Base-by-base conservation (phyloP, 1,140 invertebrate genomes). In the Heliconius hermathena region DNA sequence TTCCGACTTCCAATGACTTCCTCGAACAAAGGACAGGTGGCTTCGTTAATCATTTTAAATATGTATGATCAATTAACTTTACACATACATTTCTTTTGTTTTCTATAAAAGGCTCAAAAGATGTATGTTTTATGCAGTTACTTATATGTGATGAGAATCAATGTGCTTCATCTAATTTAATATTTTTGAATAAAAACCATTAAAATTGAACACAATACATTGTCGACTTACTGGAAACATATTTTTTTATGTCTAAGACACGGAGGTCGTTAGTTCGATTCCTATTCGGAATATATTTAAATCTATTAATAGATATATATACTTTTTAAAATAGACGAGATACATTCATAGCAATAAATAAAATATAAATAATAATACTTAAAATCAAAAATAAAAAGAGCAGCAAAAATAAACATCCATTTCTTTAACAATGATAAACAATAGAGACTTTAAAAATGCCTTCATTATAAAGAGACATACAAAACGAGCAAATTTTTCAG, bases 401-500 rank as follows among this genome's bases (percentile, higher is more conserved):
- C 29, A 46, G 36, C 26, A 22, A 49, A 73, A 73, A 49, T 73
- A 46, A 9, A 46, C 16, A 33, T 73, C 38, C n/a, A 26, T 52
- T 73, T 49, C 72, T 73, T 66, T 36, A 80, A 80, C 71, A 22
- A 80, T 66, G 29, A 72, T 60, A 26, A 71, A 80, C 54, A 77
- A 80, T 80, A 70, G 75, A 80, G 36, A 76, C 54, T 74, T 74
- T 33, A 16, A 70, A 54, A 60, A 77, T 73, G 46, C 75, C 38
- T 46, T 74, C 29, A 71, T 77, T 75, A 78, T 73, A 70, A n/a
- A 71, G 78, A 74, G 72, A 78, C 72, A 76, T 71, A 76, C 66
- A 82, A 80, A 79, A 87, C 86, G 85, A 93, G 84, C 85, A 87
- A 89, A 91, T 89, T 88, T 88, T 86, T 79, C 83, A 85, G 82